Evolutionary conservation across 1,140 invertebrate species (phyloP).

Genomic region (Drosophila ficusphila): DNA sequence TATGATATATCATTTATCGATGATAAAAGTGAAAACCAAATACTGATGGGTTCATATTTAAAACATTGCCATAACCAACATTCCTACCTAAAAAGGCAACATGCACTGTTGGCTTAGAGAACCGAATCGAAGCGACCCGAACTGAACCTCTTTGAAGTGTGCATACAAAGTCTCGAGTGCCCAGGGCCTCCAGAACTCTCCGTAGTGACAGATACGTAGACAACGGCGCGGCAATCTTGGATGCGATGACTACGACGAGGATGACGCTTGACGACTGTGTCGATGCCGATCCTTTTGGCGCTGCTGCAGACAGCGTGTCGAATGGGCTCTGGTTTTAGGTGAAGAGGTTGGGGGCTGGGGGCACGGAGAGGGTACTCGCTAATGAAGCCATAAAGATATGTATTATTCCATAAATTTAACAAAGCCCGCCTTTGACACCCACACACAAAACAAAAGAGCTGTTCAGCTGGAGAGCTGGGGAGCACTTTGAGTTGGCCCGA

Average conservation of each 20-base stretch:
- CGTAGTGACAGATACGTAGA: conserved; percentile 57
- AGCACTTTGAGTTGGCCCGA: conserved; percentile 8
- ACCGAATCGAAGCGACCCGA: conserved; percentile 45
- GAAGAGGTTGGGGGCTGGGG: conserved; percentile 1
- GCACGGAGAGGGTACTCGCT: conserved; percentile 57
- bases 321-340: conserved; percentile 42
- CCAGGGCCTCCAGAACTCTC: conserved; percentile 48
- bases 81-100: conserved; percentile 1
- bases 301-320: conserved; percentile 75
- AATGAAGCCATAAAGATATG: conserved; percentile 83
- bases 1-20: too few relatives aligned
- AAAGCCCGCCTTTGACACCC: conserved; percentile 66
- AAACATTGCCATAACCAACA: too few relatives aligned
- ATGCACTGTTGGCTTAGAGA: neutral
- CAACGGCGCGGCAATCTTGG: conserved; percentile 32
- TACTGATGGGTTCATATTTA: too few relatives aligned
- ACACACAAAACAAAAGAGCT: conserved; percentile 25
- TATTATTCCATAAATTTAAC: conserved; percentile 79
- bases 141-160: conserved; percentile 71
- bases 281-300: conserved; percentile 70
- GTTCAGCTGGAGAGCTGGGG: conserved; percentile 1
- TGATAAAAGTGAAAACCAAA: too few relatives aligned
- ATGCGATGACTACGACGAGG: conserved; percentile 26
- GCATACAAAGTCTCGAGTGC: conserved; percentile 72
- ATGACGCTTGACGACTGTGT: conserved; percentile 58